phyloP scores from a whole-genome alignment of 1,140 invertebrate genomes.

The Agrypnia vestita region DNA sequence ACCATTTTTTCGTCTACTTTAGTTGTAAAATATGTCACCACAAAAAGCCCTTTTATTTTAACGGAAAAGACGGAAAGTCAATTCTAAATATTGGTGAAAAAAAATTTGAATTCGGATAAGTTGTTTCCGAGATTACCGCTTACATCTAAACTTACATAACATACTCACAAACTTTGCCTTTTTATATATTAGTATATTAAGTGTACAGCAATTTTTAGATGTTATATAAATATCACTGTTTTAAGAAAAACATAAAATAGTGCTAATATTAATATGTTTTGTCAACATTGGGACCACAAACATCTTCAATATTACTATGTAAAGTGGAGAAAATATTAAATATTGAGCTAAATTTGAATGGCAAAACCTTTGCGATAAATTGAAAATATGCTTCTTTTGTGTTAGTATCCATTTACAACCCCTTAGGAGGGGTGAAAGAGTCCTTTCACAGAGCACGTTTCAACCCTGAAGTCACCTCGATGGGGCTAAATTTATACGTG shows the following conservation, averaged over 20 bases:
- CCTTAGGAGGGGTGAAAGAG: slow-evolving; percentile 42
- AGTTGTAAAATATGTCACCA: too few relatives aligned
- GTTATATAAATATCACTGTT: neutral
- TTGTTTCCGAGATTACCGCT: too few relatives aligned
- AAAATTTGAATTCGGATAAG: too few relatives aligned
- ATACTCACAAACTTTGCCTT: too few relatives aligned
- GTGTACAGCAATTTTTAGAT: neutral
- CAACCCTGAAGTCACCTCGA: neutral
- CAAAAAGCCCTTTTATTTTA: too few relatives aligned
- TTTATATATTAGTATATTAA: too few relatives aligned
- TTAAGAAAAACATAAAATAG: neutral
- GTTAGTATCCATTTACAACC: slow-evolving; percentile 47
- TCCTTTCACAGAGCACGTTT: slow-evolving; percentile 46
- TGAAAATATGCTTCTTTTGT: slow-evolving; percentile 50
- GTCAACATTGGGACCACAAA: neutral
- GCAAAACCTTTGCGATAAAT: slow-evolving; percentile 45
- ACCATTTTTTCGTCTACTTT: too few relatives aligned
- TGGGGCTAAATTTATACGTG: too few relatives aligned
- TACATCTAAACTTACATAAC: too few relatives aligned
- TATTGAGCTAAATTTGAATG: slow-evolving; percentile 35
- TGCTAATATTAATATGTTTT: neutral
- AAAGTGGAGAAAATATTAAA: neutral
- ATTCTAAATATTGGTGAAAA: too few relatives aligned
- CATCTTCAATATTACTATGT: too few relatives aligned
- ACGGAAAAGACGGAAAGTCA: too few relatives aligned